Evolutionary conservation across 2,797 vertebrate species (phyloP).

Genomic region (Oreochromis grahami): DNA sequence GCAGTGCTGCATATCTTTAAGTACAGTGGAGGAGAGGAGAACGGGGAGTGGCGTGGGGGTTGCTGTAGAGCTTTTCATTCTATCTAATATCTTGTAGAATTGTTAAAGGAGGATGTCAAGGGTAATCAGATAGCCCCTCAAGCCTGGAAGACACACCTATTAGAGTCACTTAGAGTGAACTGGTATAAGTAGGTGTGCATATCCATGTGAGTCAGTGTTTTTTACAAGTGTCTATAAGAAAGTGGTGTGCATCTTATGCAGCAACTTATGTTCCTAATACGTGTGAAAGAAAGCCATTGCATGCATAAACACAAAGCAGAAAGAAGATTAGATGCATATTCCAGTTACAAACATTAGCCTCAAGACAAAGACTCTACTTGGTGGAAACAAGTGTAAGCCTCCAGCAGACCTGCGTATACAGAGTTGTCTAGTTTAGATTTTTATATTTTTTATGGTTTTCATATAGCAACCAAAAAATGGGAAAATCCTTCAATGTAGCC

Average conservation of each 20-base stretch:
- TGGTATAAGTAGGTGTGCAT: background rate
- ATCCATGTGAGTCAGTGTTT: constrained; percentile 11
- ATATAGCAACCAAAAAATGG: background rate
- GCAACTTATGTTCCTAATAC: constrained; percentile 6
- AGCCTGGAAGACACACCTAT: constrained; percentile 6
- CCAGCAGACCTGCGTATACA: background rate
- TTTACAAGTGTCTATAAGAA: background rate
- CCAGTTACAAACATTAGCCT: background rate
- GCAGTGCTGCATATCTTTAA: constrained; percentile 5
- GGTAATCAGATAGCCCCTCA: constrained; percentile 36
- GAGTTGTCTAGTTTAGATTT: background rate
- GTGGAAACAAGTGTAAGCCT: background rate
- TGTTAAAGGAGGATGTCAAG: constrained; percentile 45
- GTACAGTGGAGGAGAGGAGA: background rate
- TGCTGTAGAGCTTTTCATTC: background rate
- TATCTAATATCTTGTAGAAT: background rate
- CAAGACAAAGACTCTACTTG: background rate
- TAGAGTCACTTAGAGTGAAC: constrained; percentile 34
- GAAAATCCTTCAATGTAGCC: background rate
- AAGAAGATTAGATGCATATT: background rate
- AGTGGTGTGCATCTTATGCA: background rate
- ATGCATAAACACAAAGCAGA: background rate
- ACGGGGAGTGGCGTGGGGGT: fast-evolving
- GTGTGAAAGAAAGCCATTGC: background rate
- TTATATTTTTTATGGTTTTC: background rate